These are phyloP conservation scores for Phyto melanocephala DNA, from an alignment of 2,888 invertebrate species.

Conservation along the genomic window DNA sequence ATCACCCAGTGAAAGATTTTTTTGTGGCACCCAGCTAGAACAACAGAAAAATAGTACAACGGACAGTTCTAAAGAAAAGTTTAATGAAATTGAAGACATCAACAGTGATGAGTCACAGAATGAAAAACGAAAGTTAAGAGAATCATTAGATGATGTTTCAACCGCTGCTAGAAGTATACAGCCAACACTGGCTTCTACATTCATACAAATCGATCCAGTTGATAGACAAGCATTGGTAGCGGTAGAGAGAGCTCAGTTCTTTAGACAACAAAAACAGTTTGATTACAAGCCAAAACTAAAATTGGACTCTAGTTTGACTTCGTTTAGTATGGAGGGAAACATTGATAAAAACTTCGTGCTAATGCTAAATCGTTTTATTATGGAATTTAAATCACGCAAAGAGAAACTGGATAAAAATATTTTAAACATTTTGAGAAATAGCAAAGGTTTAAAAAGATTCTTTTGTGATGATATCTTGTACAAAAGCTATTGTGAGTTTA, in stretches of 20 bases:
- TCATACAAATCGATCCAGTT: constrained; percentile 74
- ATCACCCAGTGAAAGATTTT: constrained; percentile 69
- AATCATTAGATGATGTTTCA: constrained; percentile 40
- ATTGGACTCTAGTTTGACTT: constrained; percentile 62
- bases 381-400: constrained; percentile 64
- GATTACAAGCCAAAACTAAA: constrained; percentile 54
- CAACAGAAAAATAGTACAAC: constrained; percentile 16
- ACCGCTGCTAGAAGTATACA: constrained; percentile 29
- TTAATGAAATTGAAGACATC: constrained; percentile 18
- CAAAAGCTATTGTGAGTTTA: constrained; percentile 69
- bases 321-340: constrained; percentile 20
- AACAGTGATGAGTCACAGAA: constrained; percentile 15
- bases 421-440: constrained; percentile 64
- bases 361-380: constrained; percentile 74
- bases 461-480: constrained; percentile 66
- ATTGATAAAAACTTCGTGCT: constrained; percentile 62
- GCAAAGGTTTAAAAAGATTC: background rate
- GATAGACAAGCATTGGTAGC: constrained; percentile 12
- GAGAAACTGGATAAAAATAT: constrained; percentile 63
- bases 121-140: constrained; percentile 26
- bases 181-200: constrained; percentile 70
- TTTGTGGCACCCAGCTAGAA: constrained; percentile 64
- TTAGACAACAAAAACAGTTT: background rate
- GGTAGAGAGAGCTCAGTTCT: background rate
- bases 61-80: background rate